phyloP scores from a whole-genome alignment of 2,113 vertebrate species.

The Rhynchomys soricoides region DNA sequence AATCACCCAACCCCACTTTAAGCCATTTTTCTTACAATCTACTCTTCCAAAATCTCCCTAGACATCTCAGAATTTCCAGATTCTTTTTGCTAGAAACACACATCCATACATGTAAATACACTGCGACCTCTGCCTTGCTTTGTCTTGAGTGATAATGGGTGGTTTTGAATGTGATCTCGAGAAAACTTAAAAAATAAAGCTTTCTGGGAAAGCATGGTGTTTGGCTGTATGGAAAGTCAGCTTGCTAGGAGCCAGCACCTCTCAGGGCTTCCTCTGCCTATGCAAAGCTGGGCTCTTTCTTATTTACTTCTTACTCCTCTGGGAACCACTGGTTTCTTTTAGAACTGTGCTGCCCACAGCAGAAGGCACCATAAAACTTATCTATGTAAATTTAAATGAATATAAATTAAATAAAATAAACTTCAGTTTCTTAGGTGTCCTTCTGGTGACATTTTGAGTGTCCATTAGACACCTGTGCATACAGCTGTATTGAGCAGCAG shows the following conservation, averaged over 20 bases:
- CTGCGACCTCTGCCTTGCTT: background rate
- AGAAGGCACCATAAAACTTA: background rate
- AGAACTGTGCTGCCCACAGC: background rate
- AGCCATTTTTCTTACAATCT: background rate
- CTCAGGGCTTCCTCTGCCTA: background rate
- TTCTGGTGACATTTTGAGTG: background rate
- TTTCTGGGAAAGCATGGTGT: background rate
- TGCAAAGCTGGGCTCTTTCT: background rate
- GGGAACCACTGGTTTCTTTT: background rate
- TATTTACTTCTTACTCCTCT: background rate
- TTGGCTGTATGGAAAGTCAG: background rate
- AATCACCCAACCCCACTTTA: background rate
- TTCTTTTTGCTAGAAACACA: background rate
- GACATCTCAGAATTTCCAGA: background rate
- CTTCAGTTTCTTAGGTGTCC: background rate
- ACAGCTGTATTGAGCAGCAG: background rate
- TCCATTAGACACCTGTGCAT: background rate
- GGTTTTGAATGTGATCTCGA: background rate
- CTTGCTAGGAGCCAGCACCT: background rate
- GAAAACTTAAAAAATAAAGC: background rate
- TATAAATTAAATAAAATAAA: slow-evolving; percentile 3
- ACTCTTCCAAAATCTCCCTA: background rate
- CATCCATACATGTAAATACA: background rate
- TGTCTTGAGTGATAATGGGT: background rate
- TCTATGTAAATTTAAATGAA: background rate